Evolutionary conservation across 2,888 invertebrate species (phyloP).

Genomic region (Stenodera caucasica): DNA sequence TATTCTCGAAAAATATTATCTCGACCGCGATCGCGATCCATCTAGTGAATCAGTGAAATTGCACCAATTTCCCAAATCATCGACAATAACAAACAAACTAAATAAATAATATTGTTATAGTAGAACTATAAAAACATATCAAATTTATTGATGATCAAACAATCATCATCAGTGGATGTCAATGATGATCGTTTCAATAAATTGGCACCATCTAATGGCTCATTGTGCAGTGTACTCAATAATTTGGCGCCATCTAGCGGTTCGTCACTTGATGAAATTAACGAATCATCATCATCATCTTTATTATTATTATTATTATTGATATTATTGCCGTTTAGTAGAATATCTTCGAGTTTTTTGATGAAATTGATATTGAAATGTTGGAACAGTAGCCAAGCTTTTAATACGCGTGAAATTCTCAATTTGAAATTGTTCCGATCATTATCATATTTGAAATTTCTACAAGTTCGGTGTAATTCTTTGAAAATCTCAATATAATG

Average conservation of each 20-base stretch:
- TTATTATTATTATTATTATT: conserved; percentile 22
- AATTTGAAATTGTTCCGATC: conserved; percentile 91
- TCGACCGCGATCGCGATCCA: too few species aligned
- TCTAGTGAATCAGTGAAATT: too few species aligned
- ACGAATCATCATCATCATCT: conserved; percentile 14
- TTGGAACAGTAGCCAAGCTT: conserved; percentile 96
- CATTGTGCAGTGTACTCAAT: conserved; percentile 48
- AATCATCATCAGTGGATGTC: conserved; percentile 32
- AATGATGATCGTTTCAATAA: conserved; percentile 46
- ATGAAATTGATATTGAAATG: conserved; percentile 83
- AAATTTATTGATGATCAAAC: conserved; percentile 11
- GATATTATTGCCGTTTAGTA: conserved; percentile 15
- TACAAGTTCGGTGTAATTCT: conserved; percentile 69
- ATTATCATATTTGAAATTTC: conserved; percentile 70
- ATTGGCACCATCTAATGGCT: conserved; percentile 51
- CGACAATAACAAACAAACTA: too few species aligned
- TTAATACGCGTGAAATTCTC: conserved; percentile 81
- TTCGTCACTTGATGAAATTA: conserved; percentile 13
- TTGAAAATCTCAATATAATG: conserved; percentile 75
- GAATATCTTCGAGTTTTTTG: conserved; percentile 73
- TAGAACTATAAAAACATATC: conserved; percentile 15
- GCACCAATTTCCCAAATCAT: too few species aligned
- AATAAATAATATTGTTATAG: not conserved
- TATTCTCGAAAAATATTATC: too few species aligned
- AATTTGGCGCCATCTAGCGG: not conserved